phyloP scores from a whole-genome alignment of 2,113 vertebrate species.

The Hydropotes inermis region DNA sequence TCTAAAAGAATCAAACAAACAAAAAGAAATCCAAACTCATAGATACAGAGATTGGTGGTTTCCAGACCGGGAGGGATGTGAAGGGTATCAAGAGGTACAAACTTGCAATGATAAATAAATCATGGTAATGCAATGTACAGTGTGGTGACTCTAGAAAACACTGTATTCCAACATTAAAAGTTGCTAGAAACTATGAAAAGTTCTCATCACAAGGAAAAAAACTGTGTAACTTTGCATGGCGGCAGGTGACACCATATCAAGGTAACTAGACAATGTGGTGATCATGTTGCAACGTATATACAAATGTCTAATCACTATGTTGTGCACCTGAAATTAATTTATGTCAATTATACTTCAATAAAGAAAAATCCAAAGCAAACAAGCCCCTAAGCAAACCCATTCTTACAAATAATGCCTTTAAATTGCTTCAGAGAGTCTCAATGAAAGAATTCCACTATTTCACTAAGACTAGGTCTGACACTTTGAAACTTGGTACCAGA shows the following conservation, averaged over 20 bases:
- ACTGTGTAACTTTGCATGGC: not conserved
- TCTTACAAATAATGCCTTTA: not conserved
- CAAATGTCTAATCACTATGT: not conserved
- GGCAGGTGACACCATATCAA: not conserved
- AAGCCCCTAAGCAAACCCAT: not conserved
- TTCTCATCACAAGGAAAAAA: not conserved
- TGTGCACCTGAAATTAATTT: not conserved
- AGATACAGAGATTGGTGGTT: not conserved
- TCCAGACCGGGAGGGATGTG: not conserved
- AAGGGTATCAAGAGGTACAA: not conserved
- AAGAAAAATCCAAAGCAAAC: not conserved
- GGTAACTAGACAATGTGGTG: not conserved
- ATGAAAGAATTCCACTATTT: not conserved
- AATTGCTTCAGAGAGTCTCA: not conserved
- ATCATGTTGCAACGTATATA: not conserved
- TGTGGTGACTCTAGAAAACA: not conserved
- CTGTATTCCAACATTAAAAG: not conserved
- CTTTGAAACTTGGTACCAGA: not conserved
- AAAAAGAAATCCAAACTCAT: not conserved
- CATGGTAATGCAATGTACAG: not conserved
- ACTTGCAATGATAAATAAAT: not conserved
- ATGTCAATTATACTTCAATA: not conserved
- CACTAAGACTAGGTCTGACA: not conserved
- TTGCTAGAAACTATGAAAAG: not conserved
- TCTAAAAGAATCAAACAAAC: not conserved